Percentiles rank a stretch among this genome's conserved stretches.
phyloP scores from a whole-genome alignment of 2,888 invertebrate genomes.

The Pollenia amentaria region DNA sequence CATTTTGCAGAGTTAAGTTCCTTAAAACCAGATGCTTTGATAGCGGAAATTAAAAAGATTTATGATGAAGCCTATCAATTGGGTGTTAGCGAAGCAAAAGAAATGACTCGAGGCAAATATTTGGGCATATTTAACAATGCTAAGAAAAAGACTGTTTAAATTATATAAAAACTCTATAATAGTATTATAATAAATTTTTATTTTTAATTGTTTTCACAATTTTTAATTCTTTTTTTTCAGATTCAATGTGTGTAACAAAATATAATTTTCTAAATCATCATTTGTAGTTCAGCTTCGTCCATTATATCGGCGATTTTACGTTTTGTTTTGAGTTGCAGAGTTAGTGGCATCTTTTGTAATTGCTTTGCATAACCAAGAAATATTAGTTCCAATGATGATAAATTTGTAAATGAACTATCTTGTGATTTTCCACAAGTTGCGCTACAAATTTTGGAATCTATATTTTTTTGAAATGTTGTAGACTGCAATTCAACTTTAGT shows the following conservation, averaged over 20 bases:
- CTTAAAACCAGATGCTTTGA: conserved; percentile 92
- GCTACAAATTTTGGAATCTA: background rate
- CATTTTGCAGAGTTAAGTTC: conserved; percentile 88
- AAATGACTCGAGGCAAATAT: conserved; percentile 98
- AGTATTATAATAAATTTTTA: background rate
- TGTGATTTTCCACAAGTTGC: background rate
- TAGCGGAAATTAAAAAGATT: conserved; percentile 96
- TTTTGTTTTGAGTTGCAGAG: conserved; percentile 73
- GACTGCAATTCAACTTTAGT: background rate
- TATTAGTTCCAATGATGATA: conserved; percentile 75
- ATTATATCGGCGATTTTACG: conserved; percentile 76
- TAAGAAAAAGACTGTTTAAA: conserved; percentile 77
- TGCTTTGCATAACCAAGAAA: conserved; percentile 76
- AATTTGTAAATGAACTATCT: conserved; percentile 55
- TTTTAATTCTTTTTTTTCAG: background rate
- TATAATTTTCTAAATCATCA: conserved; percentile 43
- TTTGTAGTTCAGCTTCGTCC: conserved; percentile 75
- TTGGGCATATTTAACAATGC: conserved; percentile 90
- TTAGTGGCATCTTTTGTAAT: conserved; percentile 75
- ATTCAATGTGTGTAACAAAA: background rate
- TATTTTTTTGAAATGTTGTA: background rate
- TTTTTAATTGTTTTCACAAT: background rate
- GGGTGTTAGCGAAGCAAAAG: conserved; percentile 97
- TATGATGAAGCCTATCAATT: conserved; percentile 97
- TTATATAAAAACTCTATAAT: background rate